Base-by-base conservation (phyloP, 2,888 invertebrate species). In the Timandra comae region DNA sequence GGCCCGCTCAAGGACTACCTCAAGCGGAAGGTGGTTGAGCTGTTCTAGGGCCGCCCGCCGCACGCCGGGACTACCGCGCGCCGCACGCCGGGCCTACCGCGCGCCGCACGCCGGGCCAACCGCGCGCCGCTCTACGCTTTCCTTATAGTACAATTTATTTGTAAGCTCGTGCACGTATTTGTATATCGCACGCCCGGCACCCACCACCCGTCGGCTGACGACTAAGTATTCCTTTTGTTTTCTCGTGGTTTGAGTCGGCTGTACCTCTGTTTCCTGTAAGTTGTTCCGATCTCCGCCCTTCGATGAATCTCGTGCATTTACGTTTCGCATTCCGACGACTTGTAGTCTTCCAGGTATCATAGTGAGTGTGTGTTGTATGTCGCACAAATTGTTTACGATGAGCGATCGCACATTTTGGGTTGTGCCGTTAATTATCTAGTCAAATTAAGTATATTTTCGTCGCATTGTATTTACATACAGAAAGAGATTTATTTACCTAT, bases 1-100 rank as follows among this genome's bases (percentile, higher is more conserved):
- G 90, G 91, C 56, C 95, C 95, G 12, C 84, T 94, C 35, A 95
- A 94, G 72, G 91, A 94, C 62, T 93, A 91, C 73, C 74, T 93
- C 49, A 88, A 88, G 59, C 87, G 84, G 54, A 90, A 90, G 63
- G 79, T 91, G 38, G 81, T 87, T 11, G 80, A 89, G 64, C 81
- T 90, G 61, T 90, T 90, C 63, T 90, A n/a, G 88, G 90, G 88
- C 68, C 23, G 4, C 16, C 3, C 6, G 16, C 6, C 6, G 3
- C 16, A 6, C 4, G 6, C 16, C 16, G 16, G 16, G n/a, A n/a
- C n/a, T n/a, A n/a, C n/a, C n/a, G n/a, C n/a, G n/a, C n/a, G n/a
- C n/a, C n/a, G n/a, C n/a, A n/a, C n/a, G n/a, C n/a, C n/a, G n/a
- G n/a, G n/a, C n/a, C n/a, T n/a, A n/a, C 68, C 23, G 4, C 16